These are phyloP conservation scores for Prolemur simus DNA, from an alignment of 2,113 vertebrate genomes.

Conservation along the genomic window DNA sequence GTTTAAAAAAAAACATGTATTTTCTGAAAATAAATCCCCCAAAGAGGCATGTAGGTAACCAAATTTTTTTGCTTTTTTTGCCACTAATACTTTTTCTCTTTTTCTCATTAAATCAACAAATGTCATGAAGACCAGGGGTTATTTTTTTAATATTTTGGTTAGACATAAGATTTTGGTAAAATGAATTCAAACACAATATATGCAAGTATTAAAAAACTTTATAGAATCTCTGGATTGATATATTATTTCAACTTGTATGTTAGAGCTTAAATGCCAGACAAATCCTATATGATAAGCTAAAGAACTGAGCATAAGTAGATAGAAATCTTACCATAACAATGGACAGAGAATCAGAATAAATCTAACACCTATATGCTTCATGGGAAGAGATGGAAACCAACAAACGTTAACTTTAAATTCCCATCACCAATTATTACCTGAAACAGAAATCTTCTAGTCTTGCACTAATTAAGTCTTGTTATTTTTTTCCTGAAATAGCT, in stretches of 20 bases:
- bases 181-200: neutral
- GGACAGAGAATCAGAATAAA: neutral
- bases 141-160: neutral
- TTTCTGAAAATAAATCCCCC: neutral
- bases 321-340: neutral
- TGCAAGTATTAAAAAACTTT: neutral
- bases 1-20: neutral
- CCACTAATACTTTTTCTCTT: neutral
- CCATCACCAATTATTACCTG: neutral
- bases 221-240: neutral
- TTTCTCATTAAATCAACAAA: neutral
- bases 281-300: neutral
- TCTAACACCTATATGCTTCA: neutral
- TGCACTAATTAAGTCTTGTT: neutral
- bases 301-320: neutral
- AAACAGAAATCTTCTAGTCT: neutral
- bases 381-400: neutral
- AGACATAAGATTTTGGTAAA: neutral
- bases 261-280: neutral
- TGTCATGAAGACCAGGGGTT: neutral
- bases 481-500: neutral
- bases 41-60: neutral
- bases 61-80: neutral
- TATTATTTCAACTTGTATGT: neutral
- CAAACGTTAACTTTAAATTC: neutral